Percentiles rank a stretch among this genome's conserved stretches.
Evolutionary conservation across 2,888 invertebrate species (phyloP).

Genomic region (Spodoptera littoralis): DNA sequence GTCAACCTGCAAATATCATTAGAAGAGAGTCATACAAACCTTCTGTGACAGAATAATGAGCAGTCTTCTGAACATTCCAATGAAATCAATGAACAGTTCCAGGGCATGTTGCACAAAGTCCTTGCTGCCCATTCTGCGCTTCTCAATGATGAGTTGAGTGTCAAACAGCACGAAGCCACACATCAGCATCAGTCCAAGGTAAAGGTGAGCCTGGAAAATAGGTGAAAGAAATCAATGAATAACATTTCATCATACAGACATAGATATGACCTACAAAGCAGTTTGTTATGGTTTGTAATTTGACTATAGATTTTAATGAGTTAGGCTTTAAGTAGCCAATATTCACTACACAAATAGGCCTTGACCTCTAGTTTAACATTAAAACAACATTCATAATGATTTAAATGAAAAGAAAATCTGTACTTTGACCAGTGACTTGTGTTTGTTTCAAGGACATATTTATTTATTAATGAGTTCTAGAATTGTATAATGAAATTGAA

Average conservation of each 20-base stretch:
- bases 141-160: slow-evolving; percentile 98
- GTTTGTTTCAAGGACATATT: slow-evolving; percentile 7
- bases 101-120: slow-evolving; percentile 98
- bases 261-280: too few relatives aligned
- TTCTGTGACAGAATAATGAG: slow-evolving; percentile 96
- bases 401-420: slow-evolving; percentile 1
- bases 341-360: too few relatives aligned
- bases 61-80: slow-evolving; percentile 97
- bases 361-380: too few relatives aligned
- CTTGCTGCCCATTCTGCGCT: slow-evolving; percentile 95
- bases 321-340: too few relatives aligned
- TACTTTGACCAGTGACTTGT: slow-evolving; percentile 35
- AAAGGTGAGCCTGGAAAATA: slow-evolving; percentile 92
- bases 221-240: too few relatives aligned
- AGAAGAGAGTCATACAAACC: slow-evolving; percentile 83
- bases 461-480: not conserved
- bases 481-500: too few relatives aligned
- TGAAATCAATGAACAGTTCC: slow-evolving; percentile 98
- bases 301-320: too few relatives aligned
- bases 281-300: too few relatives aligned
- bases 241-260: too few relatives aligned
- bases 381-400: too few relatives aligned
- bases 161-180: slow-evolving; percentile 98
- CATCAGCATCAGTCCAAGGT: slow-evolving; percentile 96
- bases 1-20: too few relatives aligned